These are phyloP conservation scores for Nasua narica DNA, from an alignment of 2,797 vertebrate species.

Conservation along the genomic window DNA sequence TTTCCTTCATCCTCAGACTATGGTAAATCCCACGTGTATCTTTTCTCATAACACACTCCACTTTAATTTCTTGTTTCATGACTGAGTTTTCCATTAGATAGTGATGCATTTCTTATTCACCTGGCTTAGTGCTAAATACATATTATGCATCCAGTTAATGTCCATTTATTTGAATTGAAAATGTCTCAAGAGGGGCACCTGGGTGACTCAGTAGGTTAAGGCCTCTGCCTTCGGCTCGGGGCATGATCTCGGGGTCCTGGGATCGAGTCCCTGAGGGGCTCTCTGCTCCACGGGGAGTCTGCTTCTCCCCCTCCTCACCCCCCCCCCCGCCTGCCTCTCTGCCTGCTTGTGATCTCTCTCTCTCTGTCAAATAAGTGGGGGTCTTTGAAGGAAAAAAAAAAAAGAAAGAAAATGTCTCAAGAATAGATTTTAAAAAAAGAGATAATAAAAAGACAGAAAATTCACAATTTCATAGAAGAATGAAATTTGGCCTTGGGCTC, in stretches of 20 bases:
- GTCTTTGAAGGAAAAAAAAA: too few species aligned
- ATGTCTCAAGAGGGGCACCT: too few species aligned
- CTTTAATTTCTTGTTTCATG: conserved; percentile 4
- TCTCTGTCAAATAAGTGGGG: too few species aligned
- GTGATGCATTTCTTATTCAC: neutral
- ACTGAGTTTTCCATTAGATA: neutral
- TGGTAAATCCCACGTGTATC: neutral
- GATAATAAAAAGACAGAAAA: conserved; percentile 20
- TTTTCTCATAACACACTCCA: neutral
- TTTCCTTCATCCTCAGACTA: neutral
- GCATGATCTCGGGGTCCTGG: too few species aligned
- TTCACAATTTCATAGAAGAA: neutral
- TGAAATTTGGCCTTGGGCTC: neutral
- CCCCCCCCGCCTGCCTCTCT: too few species aligned
- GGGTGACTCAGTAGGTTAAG: too few species aligned
- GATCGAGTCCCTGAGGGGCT: too few species aligned
- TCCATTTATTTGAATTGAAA: conserved; percentile 21
- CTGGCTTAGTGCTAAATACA: neutral
- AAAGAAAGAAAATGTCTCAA: neutral
- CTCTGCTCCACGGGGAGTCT: too few species aligned
- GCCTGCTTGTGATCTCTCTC: too few species aligned
- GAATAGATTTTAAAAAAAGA: neutral
- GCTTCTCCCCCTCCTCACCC: too few species aligned
- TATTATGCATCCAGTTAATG: neutral
- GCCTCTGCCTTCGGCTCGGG: too few species aligned